These are phyloP conservation scores for Anticlea derivata DNA, from an alignment of 2,888 invertebrate genomes.

Conservation along the genomic window DNA sequence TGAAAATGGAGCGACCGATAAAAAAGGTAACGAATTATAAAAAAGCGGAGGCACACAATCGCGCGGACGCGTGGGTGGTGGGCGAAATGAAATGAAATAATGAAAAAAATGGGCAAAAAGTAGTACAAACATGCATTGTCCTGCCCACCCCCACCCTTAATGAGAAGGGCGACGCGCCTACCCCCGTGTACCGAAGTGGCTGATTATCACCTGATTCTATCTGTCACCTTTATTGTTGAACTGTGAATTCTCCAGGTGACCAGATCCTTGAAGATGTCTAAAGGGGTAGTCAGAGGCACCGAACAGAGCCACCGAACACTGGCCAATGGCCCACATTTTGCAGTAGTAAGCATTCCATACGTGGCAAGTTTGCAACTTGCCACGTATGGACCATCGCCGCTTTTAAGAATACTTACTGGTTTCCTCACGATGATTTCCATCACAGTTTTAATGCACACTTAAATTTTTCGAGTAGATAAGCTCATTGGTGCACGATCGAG, in stretches of 20 bases:
- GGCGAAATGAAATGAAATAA: conserved; percentile 84
- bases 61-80: conserved; percentile 81
- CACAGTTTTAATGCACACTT: too few species aligned
- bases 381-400: too few species aligned
- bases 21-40: conserved; percentile 84
- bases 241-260: conserved; percentile 19
- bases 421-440: too few species aligned
- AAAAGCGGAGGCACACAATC: conserved; percentile 82
- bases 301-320: too few species aligned
- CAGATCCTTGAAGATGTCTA: too few species aligned
- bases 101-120: conserved; percentile 84
- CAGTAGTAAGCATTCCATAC: too few species aligned
- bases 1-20: conserved; percentile 83
- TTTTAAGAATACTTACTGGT: too few species aligned
- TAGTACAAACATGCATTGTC: conserved; percentile 84
- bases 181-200: conserved; percentile 71
- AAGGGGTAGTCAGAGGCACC: too few species aligned
- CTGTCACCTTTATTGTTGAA: conserved; percentile 45
- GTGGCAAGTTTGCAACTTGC: too few species aligned
- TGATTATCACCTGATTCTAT: conserved; percentile 81
- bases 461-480: too few species aligned
- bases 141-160: conserved; percentile 72
- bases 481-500: too few species aligned
- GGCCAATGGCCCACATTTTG: too few species aligned
- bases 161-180: conserved; percentile 63